A percentile compares a stretch with the other conserved stretches of the same genome.
phyloP scores from a whole-genome alignment of 2,113 vertebrate genomes.

The Protobothrops mucrosquamatus region DNA sequence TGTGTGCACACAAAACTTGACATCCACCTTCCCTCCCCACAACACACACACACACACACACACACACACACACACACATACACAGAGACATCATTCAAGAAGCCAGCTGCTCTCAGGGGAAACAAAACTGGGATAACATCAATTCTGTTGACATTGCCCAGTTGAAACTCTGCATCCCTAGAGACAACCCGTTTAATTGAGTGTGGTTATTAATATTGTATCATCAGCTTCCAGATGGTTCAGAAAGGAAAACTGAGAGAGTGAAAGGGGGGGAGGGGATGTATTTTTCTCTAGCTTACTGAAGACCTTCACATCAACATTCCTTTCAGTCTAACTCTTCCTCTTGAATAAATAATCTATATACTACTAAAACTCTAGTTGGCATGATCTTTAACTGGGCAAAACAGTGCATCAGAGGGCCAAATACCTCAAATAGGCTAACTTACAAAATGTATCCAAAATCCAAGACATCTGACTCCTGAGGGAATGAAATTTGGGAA shows the following conservation, averaged over 20 bases:
- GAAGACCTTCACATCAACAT: constrained; percentile 48
- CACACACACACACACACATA: background rate
- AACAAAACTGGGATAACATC: constrained; percentile 51
- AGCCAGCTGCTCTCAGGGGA: constrained; percentile 33
- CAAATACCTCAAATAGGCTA: background rate
- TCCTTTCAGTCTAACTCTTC: constrained; percentile 21
- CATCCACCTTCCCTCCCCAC: background rate
- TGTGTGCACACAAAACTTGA: background rate
- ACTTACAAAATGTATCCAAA: background rate
- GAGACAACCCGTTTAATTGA: constrained; percentile 52
- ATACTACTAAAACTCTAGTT: background rate
- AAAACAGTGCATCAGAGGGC: background rate
- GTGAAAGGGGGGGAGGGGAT: background rate
- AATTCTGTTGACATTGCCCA: constrained; percentile 50
- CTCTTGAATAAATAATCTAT: background rate
- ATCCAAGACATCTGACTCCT: background rate
- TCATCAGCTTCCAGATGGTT: constrained; percentile 65
- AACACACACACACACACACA: background rate
- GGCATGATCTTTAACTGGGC: constrained; percentile 6
- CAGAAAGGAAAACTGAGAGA: background rate
- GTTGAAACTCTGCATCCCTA: constrained; percentile 53
- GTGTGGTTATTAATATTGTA: constrained; percentile 66
- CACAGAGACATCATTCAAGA: fast-evolving
- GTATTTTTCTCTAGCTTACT: constrained; percentile 38
- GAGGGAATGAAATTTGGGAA: background rate